A percentile compares a stretch with the other conserved stretches of the same genome.
Conservation (phyloP, 2,797 vertebrate species). For the Poeciliopsis paucimaculata region DNA sequence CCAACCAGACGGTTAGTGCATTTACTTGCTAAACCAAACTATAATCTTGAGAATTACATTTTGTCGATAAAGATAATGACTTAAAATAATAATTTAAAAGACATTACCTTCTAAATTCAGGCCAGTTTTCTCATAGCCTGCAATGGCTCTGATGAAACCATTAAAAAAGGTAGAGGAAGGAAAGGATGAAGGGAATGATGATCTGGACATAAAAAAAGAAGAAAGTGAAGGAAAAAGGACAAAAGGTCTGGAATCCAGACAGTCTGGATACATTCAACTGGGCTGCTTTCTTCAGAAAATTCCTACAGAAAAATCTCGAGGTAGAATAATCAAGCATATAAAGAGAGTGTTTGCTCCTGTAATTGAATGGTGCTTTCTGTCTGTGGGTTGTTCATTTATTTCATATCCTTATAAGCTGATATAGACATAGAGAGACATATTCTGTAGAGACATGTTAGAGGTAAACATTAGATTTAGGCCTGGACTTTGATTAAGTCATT, state of each 20-base stretch:
- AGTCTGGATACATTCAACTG: slow-evolving; percentile 36
- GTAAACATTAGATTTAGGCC: background rate
- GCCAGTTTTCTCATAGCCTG: background rate
- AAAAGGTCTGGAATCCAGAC: slow-evolving; percentile 23
- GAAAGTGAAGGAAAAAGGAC: slow-evolving; percentile 19
- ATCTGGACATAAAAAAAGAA: slow-evolving; percentile 4
- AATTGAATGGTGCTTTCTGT: slow-evolving; percentile 42
- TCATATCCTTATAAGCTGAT: background rate
- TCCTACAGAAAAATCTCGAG: slow-evolving; percentile 34
- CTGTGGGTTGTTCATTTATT: slow-evolving; percentile 35
- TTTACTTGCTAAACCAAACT: slow-evolving; percentile 22
- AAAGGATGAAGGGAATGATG: slow-evolving; percentile 25
- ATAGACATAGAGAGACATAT: slow-evolving; percentile 33
- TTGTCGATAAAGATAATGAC: background rate
- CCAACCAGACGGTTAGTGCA: background rate
- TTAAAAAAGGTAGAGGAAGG: slow-evolving; percentile 6
- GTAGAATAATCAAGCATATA: slow-evolving; percentile 47
- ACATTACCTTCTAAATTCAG: background rate
- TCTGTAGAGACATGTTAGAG: slow-evolving; percentile 20
- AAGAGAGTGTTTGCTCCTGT: slow-evolving; percentile 42
- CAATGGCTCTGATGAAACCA: slow-evolving; percentile 6
- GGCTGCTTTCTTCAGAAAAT: slow-evolving; percentile 51
- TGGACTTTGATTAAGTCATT: no score
- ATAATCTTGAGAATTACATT: background rate
- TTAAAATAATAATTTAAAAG: background rate